A percentile compares a stretch with the other conserved stretches of the same genome.
Evolutionary conservation across 2,113 vertebrate species (phyloP).

Genomic region (Mustela nigripes): DNA sequence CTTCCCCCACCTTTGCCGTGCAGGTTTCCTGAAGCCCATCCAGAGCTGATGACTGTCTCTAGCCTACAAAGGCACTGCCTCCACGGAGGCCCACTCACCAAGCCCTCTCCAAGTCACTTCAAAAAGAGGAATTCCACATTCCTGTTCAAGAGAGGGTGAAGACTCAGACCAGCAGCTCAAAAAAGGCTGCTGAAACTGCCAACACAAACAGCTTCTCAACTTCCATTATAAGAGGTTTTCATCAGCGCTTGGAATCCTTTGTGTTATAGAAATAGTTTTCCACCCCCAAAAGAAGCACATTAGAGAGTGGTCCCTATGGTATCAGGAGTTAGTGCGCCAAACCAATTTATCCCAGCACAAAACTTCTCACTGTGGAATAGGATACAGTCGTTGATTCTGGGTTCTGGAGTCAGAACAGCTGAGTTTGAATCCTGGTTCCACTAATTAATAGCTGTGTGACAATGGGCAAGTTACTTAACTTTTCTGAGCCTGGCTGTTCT

Average conservation of each 20-base stretch:
- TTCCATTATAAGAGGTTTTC: constrained; percentile 78
- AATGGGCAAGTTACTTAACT: neutral
- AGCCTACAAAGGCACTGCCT: constrained; percentile 57
- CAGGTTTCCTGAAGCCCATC: constrained; percentile 66
- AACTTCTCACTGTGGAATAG: constrained; percentile 16
- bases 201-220: constrained; percentile 81
- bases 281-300: constrained; percentile 73
- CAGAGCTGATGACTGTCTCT: constrained; percentile 67
- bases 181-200: constrained; percentile 64
- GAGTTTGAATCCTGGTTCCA: neutral
- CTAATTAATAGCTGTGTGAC: neutral
- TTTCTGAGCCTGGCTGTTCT: neutral
- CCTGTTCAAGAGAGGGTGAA: constrained; percentile 55
- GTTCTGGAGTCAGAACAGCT: neutral
- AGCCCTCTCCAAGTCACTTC: constrained; percentile 64
- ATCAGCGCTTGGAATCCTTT: constrained; percentile 67
- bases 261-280: constrained; percentile 73
- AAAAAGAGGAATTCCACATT: constrained; percentile 68
- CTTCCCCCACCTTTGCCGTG: constrained; percentile 58
- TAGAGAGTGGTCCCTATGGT: constrained; percentile 61
- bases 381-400: neutral
- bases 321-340: constrained; percentile 56
- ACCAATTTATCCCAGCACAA: constrained; percentile 61
- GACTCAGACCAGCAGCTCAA: constrained; percentile 57
- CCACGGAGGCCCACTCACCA: neutral